Evolutionary conservation across 2,113 vertebrate genomes (phyloP), one percentile per base, ranked within the genome.

Genomic region (Microtus pennsylvanicus): DNA sequence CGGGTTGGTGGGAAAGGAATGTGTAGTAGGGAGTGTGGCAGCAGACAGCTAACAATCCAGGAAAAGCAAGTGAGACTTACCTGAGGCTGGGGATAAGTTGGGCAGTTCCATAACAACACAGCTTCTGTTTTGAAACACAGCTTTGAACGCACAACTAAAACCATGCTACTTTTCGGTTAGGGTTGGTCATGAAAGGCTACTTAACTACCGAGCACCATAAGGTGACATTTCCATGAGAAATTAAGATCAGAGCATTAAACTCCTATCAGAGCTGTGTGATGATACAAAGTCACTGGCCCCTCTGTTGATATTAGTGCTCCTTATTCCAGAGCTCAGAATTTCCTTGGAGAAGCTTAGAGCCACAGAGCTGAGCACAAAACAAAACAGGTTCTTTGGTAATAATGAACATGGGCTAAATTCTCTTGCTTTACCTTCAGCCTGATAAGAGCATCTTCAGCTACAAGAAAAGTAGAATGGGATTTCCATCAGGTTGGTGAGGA

Each of bases 1-100:
- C 74, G 87, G 92, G 52, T 86, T 95, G 86, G 95, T 87, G 86
- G 65, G 96, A 90, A 85, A 81, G 90, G 97, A 93, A 42, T 22
- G 4, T 91, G 58, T 82, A 89, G 81, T 50, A 55, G 21, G 38
- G 12, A 95, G 93, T 89, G 97, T 77, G 26, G 38, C n/a, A 94
- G 42, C 52, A 92, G 76, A 83, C 14, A 83, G 89, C 30, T 83
- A 78, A 65, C 74, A 89, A 72, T 38, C 65, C 35, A 52, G 69
- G 89, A 82, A 86, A 96, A 82, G 38, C 70, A 94, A 77, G 12
- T 69, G 47, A 76, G 69, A 75, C 50, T 13, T 47, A n/a, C 52
- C 63, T 42, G 12, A 47, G 80, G 55, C 22, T 70, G 70, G 74
- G 17, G 8, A 75, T 75, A 75, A 69, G 35, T 65, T 63, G 67